phyloP scores from a whole-genome alignment of 2,888 invertebrate genomes.

The Pyrgus malvae region DNA sequence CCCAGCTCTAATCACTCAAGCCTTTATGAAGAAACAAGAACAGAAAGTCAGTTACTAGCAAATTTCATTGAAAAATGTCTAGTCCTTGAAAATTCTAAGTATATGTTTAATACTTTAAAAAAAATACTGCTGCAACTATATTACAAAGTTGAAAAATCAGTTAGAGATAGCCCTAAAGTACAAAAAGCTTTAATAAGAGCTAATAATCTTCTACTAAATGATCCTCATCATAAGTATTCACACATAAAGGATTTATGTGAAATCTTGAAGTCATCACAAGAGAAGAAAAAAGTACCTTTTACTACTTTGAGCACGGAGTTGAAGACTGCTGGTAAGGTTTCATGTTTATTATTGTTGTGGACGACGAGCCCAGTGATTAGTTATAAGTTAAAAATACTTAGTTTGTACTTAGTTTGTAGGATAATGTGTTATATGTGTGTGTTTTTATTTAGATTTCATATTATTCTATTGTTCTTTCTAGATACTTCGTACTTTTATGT shows the following conservation, averaged over 20 bases:
- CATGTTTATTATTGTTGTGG: too few species aligned
- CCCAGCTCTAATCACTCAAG: background rate
- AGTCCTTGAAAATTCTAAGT: slow-evolving; percentile 43
- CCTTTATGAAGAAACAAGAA: slow-evolving; percentile 17
- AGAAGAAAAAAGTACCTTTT: slow-evolving; percentile 47
- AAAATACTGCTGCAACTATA: slow-evolving; percentile 48
- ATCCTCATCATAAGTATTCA: slow-evolving; percentile 51
- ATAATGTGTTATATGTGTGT: too few species aligned
- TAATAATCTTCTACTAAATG: slow-evolving; percentile 35
- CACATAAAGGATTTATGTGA: slow-evolving; percentile 54
- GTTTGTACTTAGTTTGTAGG: too few species aligned
- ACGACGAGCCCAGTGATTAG: too few species aligned
- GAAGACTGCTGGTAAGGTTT: slow-evolving; percentile 33
- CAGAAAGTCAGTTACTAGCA: slow-evolving; percentile 43
- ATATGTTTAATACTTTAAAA: slow-evolving; percentile 51
- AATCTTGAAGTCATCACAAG: slow-evolving; percentile 39
- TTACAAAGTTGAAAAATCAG: slow-evolving; percentile 38
- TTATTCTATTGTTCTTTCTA: too few species aligned
- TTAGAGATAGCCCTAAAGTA: slow-evolving; percentile 37
- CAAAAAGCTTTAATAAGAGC: slow-evolving; percentile 39
- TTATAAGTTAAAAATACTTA: too few species aligned
- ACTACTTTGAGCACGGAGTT: slow-evolving; percentile 46
- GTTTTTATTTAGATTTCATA: too few species aligned
- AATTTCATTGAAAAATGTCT: slow-evolving; percentile 51
- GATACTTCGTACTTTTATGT: too few species aligned